Evolutionary conservation across 1,140 invertebrate genomes (phyloP), one percentile per base, ranked within the genome.

Genomic region (Tetramorium simillimum): DNA sequence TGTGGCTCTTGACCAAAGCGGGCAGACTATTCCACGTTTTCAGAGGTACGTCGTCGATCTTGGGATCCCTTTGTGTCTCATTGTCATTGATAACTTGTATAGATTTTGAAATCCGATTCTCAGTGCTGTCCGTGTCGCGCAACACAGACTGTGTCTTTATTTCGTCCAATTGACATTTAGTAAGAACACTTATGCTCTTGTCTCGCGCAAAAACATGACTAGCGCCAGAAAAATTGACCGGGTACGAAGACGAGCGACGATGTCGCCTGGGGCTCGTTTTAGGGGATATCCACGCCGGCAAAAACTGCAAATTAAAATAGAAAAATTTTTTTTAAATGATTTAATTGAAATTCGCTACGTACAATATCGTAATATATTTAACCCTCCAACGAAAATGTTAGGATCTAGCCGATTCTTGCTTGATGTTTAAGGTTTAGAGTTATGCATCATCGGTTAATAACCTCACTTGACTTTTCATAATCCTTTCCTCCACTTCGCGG

Each of bases 21-120:
- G 93, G 92, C 75, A 93, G 77, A 84, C 93, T 94, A 40, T 86
- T 93, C 93, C 93, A 94, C 9, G 92, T 88, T 85, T 93, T 93
- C 21, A 93, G 24, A 21, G 91, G 58, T 63, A 84, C 73, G 49
- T 89, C 80, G 21, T 67, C 84, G 49, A 60, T 14, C n/a, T 90
- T 84, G 6, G 37, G 24, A 62, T 86, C 33, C 18, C 53, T 53
- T 58, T 73, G 69, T n/a, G 58, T 2, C 28, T 77, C 49, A 53
- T 78, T 12, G 21, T 73, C 18, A 58, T 10, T 18, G 24, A n/a
- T 62, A 49, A 24, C 16, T 60, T 85, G 82, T 28, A 9, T 4
- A 0, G 75, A 21, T 33, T 78, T 65, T n/a, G 70, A 43, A 0
- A 24, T 51, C 10, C 65, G 33, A 63, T 24, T 78, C 12, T 78